Evolutionary conservation across 1,140 invertebrate genomes (phyloP).

Genomic region (Ctenoplectra terminalis): DNA sequence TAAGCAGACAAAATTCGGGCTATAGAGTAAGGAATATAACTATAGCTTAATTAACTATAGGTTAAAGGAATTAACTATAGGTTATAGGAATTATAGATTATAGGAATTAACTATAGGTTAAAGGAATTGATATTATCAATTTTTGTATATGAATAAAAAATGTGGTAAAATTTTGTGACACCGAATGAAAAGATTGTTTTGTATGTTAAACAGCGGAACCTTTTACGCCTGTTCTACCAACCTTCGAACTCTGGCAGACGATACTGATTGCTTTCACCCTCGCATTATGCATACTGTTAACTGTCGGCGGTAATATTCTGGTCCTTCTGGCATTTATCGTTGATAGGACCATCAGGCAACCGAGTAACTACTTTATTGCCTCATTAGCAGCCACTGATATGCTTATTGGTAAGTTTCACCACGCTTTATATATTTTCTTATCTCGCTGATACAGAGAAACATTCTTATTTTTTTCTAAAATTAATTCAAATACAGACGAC

Average conservation of each 20-base stretch:
- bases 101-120: no score
- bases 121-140: no score
- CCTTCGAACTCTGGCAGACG: slow-evolving; percentile 95
- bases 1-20: no score
- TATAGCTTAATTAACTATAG: no score
- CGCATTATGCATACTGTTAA: slow-evolving; percentile 94
- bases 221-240: slow-evolving; percentile 86
- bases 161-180: neutral
- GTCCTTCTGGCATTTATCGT: slow-evolving; percentile 98
- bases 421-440: neutral
- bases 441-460: neutral
- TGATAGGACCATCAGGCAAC: slow-evolving; percentile 98
- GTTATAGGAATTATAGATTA: no score
- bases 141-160: neutral
- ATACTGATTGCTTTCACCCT: slow-evolving; percentile 95
- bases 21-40: no score
- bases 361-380: slow-evolving; percentile 99
- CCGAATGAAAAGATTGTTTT: slow-evolving; percentile 8
- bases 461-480: no score
- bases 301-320: slow-evolving; percentile 97
- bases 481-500: no score
- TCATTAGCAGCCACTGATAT: slow-evolving; percentile 99
- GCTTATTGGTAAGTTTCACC: slow-evolving; percentile 92
- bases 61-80: no score
- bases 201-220: slow-evolving; percentile 56